Conservation (phyloP, 2,888 invertebrate genomes). For the Lasioglossum oenotherae region DNA sequence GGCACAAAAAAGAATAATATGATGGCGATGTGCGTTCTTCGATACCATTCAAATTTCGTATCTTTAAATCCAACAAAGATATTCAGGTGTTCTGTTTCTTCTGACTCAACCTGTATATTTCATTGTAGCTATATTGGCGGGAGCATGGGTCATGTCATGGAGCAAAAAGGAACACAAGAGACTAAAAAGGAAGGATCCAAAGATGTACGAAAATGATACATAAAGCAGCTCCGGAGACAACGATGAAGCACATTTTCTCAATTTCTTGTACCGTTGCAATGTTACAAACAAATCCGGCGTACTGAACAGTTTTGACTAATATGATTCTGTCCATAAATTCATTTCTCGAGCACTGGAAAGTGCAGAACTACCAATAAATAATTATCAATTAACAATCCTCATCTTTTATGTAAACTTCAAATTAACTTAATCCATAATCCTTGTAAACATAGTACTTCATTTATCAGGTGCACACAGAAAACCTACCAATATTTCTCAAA, state of each 20-base stretch:
- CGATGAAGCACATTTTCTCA: neutral
- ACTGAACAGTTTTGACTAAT: neutral
- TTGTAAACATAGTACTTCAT: neutral
- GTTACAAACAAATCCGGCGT: neutral
- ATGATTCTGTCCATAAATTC: neutral
- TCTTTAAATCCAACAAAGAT: too few species aligned
- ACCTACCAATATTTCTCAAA: neutral
- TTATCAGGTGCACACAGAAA: neutral
- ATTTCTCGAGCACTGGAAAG: neutral
- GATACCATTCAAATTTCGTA: too few species aligned
- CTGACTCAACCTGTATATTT: neutral
- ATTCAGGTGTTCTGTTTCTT: too few species aligned
- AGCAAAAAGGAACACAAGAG: slow-evolving; percentile 26
- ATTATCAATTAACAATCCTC: too few species aligned
- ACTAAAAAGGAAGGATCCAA: slow-evolving; percentile 64
- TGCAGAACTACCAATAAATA: neutral
- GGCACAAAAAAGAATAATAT: too few species aligned
- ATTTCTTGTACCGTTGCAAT: neutral
- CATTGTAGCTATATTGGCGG: slow-evolving; percentile 13
- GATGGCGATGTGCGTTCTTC: too few species aligned
- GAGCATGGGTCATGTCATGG: slow-evolving; percentile 35
- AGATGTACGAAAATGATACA: slow-evolving; percentile 66
- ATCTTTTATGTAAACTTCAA: neutral
- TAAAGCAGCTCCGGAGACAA: slow-evolving; percentile 18
- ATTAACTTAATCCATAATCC: neutral